Percentiles rank a stretch among this genome's conserved stretches.
Evolutionary conservation across 1,140 invertebrate species (phyloP).

Genomic region (Magallana gigas): DNA sequence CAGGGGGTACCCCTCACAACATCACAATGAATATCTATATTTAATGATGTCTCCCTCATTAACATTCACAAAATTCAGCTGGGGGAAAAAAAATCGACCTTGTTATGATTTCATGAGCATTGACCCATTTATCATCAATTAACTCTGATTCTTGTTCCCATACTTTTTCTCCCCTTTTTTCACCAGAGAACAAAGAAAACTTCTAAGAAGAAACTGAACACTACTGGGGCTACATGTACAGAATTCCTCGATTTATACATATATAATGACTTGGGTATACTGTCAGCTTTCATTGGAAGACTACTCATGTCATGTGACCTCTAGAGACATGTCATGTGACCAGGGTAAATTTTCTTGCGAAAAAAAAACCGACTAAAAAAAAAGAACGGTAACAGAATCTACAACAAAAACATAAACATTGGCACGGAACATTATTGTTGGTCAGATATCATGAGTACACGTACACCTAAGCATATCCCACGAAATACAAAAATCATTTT

Average conservation of each 20-base stretch:
- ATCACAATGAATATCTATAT: background rate
- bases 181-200: background rate
- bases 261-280: constrained; percentile 1
- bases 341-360: background rate
- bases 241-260: background rate
- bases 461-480: no score
- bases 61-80: no score
- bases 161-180: no score
- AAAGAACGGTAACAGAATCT: background rate
- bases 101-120: no score
- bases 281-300: constrained; percentile 31
- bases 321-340: constrained; percentile 31
- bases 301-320: constrained; percentile 27
- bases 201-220: constrained; percentile 2
- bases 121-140: no score
- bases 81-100: no score
- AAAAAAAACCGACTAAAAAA: background rate
- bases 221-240: constrained; percentile 3
- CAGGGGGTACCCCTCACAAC: background rate
- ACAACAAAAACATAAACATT: constrained; percentile 19
- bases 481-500: no score
- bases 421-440: constrained; percentile 9
- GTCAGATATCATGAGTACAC: background rate
- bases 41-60: background rate
- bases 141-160: no score